Percentiles rank a stretch among this genome's conserved stretches.
These are phyloP conservation scores for Chionodraco myersi DNA, from an alignment of 2,113 vertebrate species.

Conservation along the genomic window DNA sequence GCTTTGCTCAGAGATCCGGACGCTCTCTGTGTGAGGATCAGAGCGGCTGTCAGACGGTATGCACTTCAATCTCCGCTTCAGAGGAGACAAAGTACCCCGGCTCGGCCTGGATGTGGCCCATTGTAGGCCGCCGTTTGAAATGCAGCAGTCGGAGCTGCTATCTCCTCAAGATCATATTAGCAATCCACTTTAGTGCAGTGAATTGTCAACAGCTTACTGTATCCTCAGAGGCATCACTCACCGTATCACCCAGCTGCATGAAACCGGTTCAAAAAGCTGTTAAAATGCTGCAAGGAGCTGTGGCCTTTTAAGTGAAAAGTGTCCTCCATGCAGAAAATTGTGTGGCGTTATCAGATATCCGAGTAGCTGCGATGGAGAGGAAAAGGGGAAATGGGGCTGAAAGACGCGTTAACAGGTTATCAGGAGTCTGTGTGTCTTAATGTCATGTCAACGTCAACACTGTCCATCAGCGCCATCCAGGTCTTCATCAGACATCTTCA, in stretches of 20 bases:
- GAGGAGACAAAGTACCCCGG: neutral
- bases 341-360: constrained; percentile 41
- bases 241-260: neutral
- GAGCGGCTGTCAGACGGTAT: neutral
- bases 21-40: constrained; percentile 12
- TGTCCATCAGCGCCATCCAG: neutral
- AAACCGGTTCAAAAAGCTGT: neutral
- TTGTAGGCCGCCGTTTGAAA: neutral
- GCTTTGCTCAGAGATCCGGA: constrained; percentile 11
- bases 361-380: neutral
- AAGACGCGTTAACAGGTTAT: neutral
- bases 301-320: constrained; percentile 2
- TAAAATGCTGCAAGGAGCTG: neutral
- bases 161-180: constrained; percentile 14
- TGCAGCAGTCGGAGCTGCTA: neutral
- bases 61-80: constrained; percentile 16
- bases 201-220: neutral
- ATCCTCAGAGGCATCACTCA: neutral
- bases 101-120: neutral
- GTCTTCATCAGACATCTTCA: neutral
- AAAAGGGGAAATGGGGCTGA: neutral
- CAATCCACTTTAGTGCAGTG: constrained; percentile 1
- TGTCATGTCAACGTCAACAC: neutral
- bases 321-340: constrained; percentile 27
- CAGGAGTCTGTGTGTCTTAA: neutral